Conservation (phyloP, 2,888 invertebrate genomes). For the Caenorhabditis japonica region DNA sequence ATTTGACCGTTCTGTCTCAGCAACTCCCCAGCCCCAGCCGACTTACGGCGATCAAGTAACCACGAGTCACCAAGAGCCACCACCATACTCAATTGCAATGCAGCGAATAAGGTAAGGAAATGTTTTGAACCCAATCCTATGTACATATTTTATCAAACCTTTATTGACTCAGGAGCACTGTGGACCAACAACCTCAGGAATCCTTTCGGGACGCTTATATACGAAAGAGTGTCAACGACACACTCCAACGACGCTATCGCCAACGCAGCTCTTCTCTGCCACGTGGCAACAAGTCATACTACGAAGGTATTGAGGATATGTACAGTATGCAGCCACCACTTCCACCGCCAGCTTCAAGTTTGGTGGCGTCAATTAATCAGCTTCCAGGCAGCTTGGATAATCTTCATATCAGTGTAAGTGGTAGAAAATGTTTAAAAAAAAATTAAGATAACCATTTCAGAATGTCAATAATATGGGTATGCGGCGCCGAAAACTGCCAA, state of each 20-base stretch:
- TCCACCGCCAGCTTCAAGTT: slow-evolving; percentile 15
- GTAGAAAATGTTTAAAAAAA: not conserved
- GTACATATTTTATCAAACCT: no score
- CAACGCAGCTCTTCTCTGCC: slow-evolving; percentile 65
- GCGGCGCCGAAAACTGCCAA: slow-evolving; percentile 54
- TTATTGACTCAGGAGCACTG: slow-evolving; percentile 16
- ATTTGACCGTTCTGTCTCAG: slow-evolving; percentile 15
- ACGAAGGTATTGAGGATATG: slow-evolving; percentile 40
- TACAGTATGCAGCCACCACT: slow-evolving; percentile 35
- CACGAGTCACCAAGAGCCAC: slow-evolving; percentile 58
- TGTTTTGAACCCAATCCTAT: not conserved
- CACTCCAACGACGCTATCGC: slow-evolving; percentile 55
- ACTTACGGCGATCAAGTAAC: slow-evolving; percentile 59
- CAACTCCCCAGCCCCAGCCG: slow-evolving; percentile 44
- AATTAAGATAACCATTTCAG: slow-evolving; percentile 3
- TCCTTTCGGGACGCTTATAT: slow-evolving; percentile 63
- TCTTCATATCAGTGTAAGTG: slow-evolving; percentile 51
- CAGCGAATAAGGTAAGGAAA: slow-evolving; percentile 44
- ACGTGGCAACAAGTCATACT: slow-evolving; percentile 55
- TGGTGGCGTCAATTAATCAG: slow-evolving; percentile 38
- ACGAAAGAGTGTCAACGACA: slow-evolving; percentile 59
- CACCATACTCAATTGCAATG: slow-evolving; percentile 62
- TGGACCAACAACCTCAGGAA: slow-evolving; percentile 46
- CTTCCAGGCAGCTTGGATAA: slow-evolving; percentile 61
- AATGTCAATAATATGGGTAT: slow-evolving; percentile 37